phyloP scores from a whole-genome alignment of 2,797 vertebrate genomes.

The Danio choprae region DNA sequence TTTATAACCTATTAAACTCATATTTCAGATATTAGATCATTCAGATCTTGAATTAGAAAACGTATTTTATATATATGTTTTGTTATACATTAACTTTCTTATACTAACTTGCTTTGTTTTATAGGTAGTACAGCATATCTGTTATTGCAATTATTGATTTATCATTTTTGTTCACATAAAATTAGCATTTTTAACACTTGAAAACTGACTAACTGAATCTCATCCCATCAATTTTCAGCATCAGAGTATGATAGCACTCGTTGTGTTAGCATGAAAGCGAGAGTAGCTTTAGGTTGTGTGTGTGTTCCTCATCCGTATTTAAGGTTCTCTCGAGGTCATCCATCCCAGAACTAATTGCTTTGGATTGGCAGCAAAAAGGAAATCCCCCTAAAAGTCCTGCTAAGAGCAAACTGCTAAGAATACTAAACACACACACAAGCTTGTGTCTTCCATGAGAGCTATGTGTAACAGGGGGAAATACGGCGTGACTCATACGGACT shows the following conservation, averaged over 20 bases:
- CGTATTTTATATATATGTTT: no score
- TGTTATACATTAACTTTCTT: no score
- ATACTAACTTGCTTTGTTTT: no score
- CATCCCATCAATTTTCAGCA: no score
- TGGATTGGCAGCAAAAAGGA: slow-evolving; percentile 22
- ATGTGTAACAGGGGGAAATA: neutral
- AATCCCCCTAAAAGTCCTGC: slow-evolving; percentile 37
- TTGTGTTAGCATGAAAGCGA: slow-evolving; percentile 19
- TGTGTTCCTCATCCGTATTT: slow-evolving; percentile 1
- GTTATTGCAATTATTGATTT: no score
- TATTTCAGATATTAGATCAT: no score
- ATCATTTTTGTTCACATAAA: no score
- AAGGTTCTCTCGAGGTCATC: slow-evolving; percentile 18
- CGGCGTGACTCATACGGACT: neutral
- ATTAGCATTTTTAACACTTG: no score
- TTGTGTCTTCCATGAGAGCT: neutral
- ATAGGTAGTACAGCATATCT: no score
- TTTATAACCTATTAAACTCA: no score
- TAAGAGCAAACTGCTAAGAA: slow-evolving; percentile 34
- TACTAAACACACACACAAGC: slow-evolving; percentile 30
- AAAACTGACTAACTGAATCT: no score
- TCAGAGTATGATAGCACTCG: slow-evolving; percentile 25
- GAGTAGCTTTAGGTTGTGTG: slow-evolving; percentile 23
- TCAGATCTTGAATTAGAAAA: no score
- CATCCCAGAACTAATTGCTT: slow-evolving; percentile 24